Evolutionary conservation across 1,140 invertebrate genomes (phyloP).

Genomic region (Sarcophaga bullata): DNA sequence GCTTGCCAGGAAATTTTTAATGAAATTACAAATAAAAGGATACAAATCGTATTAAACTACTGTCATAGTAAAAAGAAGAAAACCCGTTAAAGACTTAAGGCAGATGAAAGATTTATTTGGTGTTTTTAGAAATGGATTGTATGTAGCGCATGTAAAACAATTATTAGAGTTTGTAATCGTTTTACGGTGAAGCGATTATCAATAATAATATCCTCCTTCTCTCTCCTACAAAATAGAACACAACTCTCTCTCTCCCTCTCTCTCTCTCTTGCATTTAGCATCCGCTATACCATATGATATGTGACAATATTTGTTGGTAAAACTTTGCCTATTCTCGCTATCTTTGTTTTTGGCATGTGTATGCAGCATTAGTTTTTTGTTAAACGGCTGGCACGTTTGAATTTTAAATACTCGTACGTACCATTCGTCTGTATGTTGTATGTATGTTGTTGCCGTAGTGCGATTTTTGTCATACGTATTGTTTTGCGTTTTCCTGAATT

Average conservation of each 20-base stretch:
- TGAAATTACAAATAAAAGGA: conserved; percentile 10
- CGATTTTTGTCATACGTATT: background rate
- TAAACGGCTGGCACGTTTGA: background rate
- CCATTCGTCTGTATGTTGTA: background rate
- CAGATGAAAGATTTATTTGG: background rate
- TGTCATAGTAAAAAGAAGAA: too few relatives aligned
- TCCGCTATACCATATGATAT: background rate
- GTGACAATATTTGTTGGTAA: conserved; percentile 23
- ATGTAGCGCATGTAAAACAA: background rate
- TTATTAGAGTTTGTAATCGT: background rate
- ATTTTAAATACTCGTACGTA: background rate
- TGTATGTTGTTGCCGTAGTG: background rate
- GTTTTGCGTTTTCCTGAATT: conserved; percentile 4
- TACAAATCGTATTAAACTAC: background rate
- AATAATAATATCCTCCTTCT: too few relatives aligned
- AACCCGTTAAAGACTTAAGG: too few relatives aligned
- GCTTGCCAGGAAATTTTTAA: background rate
- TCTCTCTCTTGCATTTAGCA: background rate
- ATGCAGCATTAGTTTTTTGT: background rate
- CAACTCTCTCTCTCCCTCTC: background rate
- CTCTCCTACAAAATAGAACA: too few relatives aligned
- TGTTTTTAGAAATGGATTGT: background rate
- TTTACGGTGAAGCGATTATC: background rate
- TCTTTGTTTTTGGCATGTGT: background rate
- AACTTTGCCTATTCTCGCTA: background rate